phyloP scores from a whole-genome alignment of 2,113 vertebrate genomes.

The Orcinus orca region DNA sequence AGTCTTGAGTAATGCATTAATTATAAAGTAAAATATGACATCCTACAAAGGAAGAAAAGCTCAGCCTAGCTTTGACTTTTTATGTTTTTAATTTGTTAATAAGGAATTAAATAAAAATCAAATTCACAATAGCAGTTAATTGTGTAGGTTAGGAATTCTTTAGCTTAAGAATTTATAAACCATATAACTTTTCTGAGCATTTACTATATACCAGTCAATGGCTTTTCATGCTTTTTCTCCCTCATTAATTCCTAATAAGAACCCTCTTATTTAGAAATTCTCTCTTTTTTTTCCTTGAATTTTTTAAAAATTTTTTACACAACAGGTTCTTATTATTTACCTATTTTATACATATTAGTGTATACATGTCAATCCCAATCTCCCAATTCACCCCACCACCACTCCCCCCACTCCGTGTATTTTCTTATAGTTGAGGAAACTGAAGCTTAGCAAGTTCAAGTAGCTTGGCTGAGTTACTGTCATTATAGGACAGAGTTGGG shows the following conservation, averaged over 20 bases:
- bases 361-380: too few species aligned
- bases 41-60: not conserved
- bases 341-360: too few species aligned
- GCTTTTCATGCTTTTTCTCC: not conserved
- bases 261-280: not conserved
- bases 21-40: not conserved
- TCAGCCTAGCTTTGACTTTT: constrained; percentile 4
- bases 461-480: not conserved
- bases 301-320: too few species aligned
- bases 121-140: not conserved
- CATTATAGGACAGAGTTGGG: not conserved
- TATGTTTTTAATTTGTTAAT: constrained; percentile 5
- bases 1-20: constrained; percentile 56
- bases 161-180: not conserved
- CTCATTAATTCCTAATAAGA: not conserved
- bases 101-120: constrained; percentile 43
- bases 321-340: too few species aligned
- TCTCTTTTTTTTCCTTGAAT: not conserved
- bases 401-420: not conserved
- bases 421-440: not conserved
- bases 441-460: not conserved
- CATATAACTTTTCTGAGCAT: not conserved
- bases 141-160: not conserved
- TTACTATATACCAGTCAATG: not conserved
- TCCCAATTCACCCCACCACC: too few species aligned